Evolutionary conservation across 2,797 vertebrate genomes (phyloP), one percentile per base, ranked within the genome.

Genomic region (Helostoma temminkii): DNA sequence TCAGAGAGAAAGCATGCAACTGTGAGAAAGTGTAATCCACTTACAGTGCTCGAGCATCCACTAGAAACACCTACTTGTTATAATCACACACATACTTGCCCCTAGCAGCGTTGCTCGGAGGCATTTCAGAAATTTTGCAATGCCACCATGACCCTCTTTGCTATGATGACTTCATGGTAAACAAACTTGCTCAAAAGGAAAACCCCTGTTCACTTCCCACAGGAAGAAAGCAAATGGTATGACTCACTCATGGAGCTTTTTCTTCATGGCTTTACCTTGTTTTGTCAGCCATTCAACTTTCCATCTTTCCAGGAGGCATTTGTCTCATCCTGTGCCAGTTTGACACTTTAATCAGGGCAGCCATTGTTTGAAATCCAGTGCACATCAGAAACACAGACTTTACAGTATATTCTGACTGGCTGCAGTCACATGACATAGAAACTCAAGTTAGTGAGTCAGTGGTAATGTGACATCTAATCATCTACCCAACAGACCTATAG

Each of bases 71-170:
- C 86, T 91, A 74, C 73, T 85, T 85, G 91, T 90, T 92, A 87
- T 74, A 90, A 90, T 85, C 89, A 91, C 93, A 21, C 42, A 91
- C 81, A 63, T 76, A 74, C 74, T 71, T 2, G 21, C 59, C 74
- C 80, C 82, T 87, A 84, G 90, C 93, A 90, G 91, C 81, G 77
- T 61, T 82, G 90, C 92, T 88, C 62, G 34, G 90, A 73, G 93
- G 92, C 94, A 94, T 94, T 94, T 94, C 91, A 92, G 88, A 89
- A 91, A 94, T 92, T 89, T 90, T 90, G 78, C 85, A 77, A 59
- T 86, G 84, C 88, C 74, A 81, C 82, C 63, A 78, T 75, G 76
- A 84, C 89, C 82, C 85, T 85, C 86, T 88, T 70, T 66, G n/a
- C 75, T 7, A 37, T 2, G 19, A 74, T 89, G 88, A 90, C 86